phyloP scores from a whole-genome alignment of 2,888 invertebrate species.

The Lymantria monacha region DNA sequence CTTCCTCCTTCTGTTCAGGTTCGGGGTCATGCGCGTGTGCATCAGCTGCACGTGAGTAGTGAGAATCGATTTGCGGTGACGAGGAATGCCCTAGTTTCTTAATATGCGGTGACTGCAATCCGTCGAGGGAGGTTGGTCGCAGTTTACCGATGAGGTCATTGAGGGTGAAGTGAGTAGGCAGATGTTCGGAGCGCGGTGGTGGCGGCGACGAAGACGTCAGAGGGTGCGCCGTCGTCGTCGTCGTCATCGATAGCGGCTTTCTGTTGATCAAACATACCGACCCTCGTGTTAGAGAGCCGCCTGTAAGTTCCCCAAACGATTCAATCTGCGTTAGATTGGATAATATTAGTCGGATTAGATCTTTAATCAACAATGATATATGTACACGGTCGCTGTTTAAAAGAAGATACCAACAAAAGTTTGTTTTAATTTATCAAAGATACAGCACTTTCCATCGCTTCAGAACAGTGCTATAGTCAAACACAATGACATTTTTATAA shows the following conservation, averaged over 20 bases:
- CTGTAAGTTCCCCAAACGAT: constrained; percentile 15
- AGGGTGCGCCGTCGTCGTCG: constrained; percentile 81
- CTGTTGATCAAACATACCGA: constrained; percentile 63
- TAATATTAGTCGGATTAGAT: neutral
- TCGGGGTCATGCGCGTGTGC: constrained; percentile 71
- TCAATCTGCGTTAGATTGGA: neutral
- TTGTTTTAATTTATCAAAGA: too few species aligned
- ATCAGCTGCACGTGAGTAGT: constrained; percentile 80
- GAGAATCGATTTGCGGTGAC: constrained; percentile 82
- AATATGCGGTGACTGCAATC: constrained; percentile 73
- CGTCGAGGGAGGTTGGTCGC: constrained; percentile 76
- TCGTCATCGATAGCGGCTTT: constrained; percentile 81
- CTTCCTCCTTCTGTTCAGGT: constrained; percentile 68
- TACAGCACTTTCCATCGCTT: too few species aligned
- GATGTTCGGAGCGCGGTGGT: constrained; percentile 78
- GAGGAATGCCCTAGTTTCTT: constrained; percentile 76
- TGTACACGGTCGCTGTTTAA: too few species aligned
- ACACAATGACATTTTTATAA: too few species aligned
- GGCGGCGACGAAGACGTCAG: constrained; percentile 81
- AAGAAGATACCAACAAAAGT: too few species aligned
- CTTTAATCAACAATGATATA: neutral
- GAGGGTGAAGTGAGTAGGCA: constrained; percentile 78
- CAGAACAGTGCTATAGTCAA: too few species aligned
- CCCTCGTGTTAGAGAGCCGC: constrained; percentile 65
- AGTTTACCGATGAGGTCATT: constrained; percentile 81